phyloP scores from a whole-genome alignment of 2,888 invertebrate genomes.

The Nomada fucata region DNA sequence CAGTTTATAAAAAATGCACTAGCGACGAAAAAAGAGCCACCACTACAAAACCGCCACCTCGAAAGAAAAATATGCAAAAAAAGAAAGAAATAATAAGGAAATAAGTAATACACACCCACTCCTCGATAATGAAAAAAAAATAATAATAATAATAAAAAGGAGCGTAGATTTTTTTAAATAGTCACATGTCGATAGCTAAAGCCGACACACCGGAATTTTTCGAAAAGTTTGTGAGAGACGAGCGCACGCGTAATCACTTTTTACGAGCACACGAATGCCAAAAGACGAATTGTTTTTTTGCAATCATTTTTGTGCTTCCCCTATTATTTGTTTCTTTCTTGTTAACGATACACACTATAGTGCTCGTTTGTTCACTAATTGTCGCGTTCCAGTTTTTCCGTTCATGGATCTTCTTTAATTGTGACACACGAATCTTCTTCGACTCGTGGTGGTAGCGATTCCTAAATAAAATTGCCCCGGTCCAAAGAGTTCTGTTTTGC shows the following conservation, averaged over 20 bases:
- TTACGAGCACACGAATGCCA: constrained; percentile 20
- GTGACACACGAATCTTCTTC: constrained; percentile 33
- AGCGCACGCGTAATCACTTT: constrained; percentile 30
- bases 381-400: constrained; percentile 21
- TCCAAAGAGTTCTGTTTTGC: constrained; percentile 61
- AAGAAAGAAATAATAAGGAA: constrained; percentile 20
- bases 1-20: constrained; percentile 64
- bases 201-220: constrained; percentile 24
- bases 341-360: neutral
- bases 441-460: constrained; percentile 55
- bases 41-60: constrained; percentile 51
- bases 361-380: constrained; percentile 29
- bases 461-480: constrained; percentile 48
- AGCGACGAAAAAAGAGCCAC: constrained; percentile 52
- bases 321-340: constrained; percentile 20
- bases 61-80: constrained; percentile 39
- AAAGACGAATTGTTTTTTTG: constrained; percentile 21
- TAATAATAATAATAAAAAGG: constrained; percentile 14
- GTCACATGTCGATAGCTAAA: constrained; percentile 22
- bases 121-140: constrained; percentile 18
- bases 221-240: neutral
- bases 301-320: constrained; percentile 27
- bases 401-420: constrained; percentile 9
- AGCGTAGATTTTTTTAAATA: constrained; percentile 56
- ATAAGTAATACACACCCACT: constrained; percentile 22